Percentiles rank a stretch among this genome's conserved stretches.
phyloP scores from a whole-genome alignment of 2,797 vertebrate species.

The Girardinus metallicus region DNA sequence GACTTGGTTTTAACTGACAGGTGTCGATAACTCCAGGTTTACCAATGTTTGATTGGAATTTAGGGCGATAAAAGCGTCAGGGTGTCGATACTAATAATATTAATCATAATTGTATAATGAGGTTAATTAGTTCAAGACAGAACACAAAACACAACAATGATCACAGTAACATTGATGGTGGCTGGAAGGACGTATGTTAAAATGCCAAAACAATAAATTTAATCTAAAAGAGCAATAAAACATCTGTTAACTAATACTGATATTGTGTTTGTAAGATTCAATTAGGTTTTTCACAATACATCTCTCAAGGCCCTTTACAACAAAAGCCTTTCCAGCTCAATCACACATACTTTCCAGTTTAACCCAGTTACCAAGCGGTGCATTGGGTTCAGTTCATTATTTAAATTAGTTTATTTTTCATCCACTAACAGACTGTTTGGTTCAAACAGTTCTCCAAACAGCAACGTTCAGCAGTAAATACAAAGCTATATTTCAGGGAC shows the following conservation, averaged over 20 bases:
- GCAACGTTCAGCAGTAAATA: background rate
- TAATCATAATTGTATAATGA: background rate
- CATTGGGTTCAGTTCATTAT: background rate
- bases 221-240: background rate
- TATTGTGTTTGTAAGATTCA: background rate
- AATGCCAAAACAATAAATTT: background rate
- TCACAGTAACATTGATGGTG: background rate
- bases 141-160: background rate
- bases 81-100: background rate
- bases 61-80: background rate
- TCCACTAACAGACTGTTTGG: background rate
- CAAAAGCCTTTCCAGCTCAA: background rate
- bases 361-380: background rate
- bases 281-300: background rate
- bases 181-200: background rate
- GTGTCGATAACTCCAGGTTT: background rate
- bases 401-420: background rate
- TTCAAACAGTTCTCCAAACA: background rate
- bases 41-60: background rate
- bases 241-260: background rate
- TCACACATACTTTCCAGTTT: background rate
- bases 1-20: background rate
- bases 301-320: background rate
- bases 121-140: background rate
- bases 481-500: background rate